Evolutionary conservation across 2,888 invertebrate genomes (phyloP).

Genomic region (Drosophila paramelanica): DNA sequence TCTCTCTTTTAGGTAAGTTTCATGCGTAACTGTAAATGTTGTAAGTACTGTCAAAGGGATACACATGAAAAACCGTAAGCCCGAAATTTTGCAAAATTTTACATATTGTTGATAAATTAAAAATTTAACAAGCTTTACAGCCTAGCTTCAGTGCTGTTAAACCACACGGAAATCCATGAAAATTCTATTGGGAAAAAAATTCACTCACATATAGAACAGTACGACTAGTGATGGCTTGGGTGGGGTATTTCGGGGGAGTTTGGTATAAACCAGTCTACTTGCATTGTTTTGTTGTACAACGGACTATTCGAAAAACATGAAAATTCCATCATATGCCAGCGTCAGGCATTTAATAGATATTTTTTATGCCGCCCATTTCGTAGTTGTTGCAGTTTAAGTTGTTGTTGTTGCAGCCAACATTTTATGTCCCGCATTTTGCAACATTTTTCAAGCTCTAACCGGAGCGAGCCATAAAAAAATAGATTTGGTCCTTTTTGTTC

Average conservation of each 20-base stretch:
- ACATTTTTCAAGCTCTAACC: slow-evolving; percentile 59
- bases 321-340: slow-evolving; percentile 70
- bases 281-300: slow-evolving; percentile 7
- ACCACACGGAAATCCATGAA: slow-evolving; percentile 32
- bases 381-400: slow-evolving; percentile 9
- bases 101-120: slow-evolving; percentile 65
- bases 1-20: slow-evolving; percentile 69
- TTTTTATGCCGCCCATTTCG: slow-evolving; percentile 41
- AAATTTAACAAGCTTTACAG: slow-evolving; percentile 64
- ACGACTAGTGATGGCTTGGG: no score
- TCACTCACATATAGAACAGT: neutral
- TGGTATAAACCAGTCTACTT: slow-evolving; percentile 2
- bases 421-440: slow-evolving; percentile 31
- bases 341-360: slow-evolving; percentile 60
- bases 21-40: slow-evolving; percentile 23
- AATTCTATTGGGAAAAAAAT: slow-evolving; percentile 39
- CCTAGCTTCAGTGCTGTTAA: slow-evolving; percentile 21
- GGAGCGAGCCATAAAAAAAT: slow-evolving; percentile 48
- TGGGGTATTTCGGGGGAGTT: neutral
- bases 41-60: slow-evolving; percentile 58
- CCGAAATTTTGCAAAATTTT: slow-evolving; percentile 28
- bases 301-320: slow-evolving; percentile 56
- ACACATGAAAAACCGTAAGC: slow-evolving; percentile 29
- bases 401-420: slow-evolving; percentile 14
- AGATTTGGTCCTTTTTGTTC: slow-evolving; percentile 30